Percentiles rank a stretch among this genome's conserved stretches.
Conservation (phyloP, 2,797 vertebrate species). For the Pipistrellus kuhlii region DNA sequence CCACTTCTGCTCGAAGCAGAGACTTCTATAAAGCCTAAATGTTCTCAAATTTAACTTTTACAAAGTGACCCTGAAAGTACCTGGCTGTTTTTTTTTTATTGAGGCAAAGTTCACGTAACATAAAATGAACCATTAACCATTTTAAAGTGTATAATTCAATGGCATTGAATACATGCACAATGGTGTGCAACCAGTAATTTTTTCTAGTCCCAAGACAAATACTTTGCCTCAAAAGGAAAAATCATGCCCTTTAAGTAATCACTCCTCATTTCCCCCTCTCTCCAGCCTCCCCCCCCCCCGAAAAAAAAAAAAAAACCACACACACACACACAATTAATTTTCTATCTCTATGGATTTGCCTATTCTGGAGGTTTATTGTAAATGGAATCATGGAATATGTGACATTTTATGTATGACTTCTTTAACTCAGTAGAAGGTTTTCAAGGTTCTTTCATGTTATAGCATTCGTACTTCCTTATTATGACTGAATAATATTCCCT, state of each 20-base stretch:
- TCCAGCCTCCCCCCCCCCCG: not conserved
- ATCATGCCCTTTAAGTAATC: not conserved
- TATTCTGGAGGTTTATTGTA: not conserved
- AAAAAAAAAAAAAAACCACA: no score
- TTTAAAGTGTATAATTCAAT: not conserved
- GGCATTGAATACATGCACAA: not conserved
- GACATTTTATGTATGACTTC: not conserved
- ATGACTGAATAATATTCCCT: not conserved
- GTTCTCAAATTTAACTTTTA: constrained; percentile 2
- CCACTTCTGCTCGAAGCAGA: not conserved
- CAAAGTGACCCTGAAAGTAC: not conserved
- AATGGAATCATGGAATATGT: not conserved
- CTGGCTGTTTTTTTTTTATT: not conserved
- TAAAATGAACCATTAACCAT: not conserved
- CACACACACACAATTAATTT: not conserved
- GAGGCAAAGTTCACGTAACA: not conserved
- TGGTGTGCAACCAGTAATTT: not conserved
- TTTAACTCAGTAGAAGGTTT: constrained; percentile 3
- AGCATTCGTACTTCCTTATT: not conserved
- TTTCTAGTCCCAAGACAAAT: not conserved
- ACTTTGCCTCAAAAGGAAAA: not conserved
- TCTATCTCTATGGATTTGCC: not conserved
- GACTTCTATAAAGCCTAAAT: not conserved
- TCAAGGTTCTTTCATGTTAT: not conserved
- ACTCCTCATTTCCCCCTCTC: not conserved